Base-by-base conservation (phyloP, 1,140 invertebrate genomes). In the Conus ventricosus region DNA sequence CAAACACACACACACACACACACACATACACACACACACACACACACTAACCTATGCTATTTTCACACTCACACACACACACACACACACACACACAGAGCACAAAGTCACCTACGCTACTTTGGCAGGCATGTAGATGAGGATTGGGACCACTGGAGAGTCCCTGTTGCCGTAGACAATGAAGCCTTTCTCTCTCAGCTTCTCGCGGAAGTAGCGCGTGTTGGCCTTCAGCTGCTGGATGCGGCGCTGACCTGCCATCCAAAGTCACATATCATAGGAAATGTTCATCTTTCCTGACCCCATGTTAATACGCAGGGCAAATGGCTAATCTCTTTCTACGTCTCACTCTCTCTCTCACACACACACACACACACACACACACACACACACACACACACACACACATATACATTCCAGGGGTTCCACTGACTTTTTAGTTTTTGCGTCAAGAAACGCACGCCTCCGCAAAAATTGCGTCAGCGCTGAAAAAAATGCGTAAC, bases 101-200 rank as follows among this genome's bases (percentile, higher is more conserved):
- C 8, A 60, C 55, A 39, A 39, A 39, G 39, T 39, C 82, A 92
- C 96, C 95, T 96, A 98, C 97, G 97, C 97, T 93, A 99, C 98
- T 96, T 99, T 98, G 4, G 98, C 97, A 94, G 98, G 99, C 92
- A 98, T 96, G 95, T 98, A 99, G 78, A 99, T 97, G 92, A 99
- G 95, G 95, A 99, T 96, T 27, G 99, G 99, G 90, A 99, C 98
- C 89, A 99, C 98, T 0, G 99, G 99, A 15, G 98, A 99, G 95
- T 99, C 98, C 93, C 97, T 97, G 95, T 99, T 98, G n/a, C 99
- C 99, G 95, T 98, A 99, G 87, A 98, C 97, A 93, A 99, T 98
- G 91, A 99, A 98, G 87, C 99, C 98, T 93, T 98, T 97, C 94
- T 98, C 97, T 86, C 97, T 97, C 63, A 99, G 95, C 91, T 97